Evolutionary conservation across 2,888 invertebrate genomes (phyloP).

Genomic region (Rhogogaster chlorosoma): DNA sequence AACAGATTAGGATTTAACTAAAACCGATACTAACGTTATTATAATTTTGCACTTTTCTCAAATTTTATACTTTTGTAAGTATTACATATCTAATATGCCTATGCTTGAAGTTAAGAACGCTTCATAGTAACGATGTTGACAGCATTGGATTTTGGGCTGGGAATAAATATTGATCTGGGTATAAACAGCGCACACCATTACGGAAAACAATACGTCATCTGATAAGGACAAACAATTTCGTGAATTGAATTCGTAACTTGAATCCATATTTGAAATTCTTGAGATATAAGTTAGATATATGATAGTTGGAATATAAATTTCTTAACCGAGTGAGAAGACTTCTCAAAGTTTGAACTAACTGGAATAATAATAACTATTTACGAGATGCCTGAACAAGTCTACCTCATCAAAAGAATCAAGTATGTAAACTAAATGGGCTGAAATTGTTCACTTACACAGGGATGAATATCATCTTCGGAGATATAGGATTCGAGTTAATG

Average conservation of each 20-base stretch:
- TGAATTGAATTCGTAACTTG: neutral
- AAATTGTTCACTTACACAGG: conserved; percentile 34
- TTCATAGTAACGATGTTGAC: conserved; percentile 18
- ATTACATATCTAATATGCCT: neutral
- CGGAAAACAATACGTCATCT: neutral
- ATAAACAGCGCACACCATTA: neutral
- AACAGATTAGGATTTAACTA: neutral
- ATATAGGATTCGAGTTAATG: conserved; percentile 44
- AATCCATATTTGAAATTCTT: neutral
- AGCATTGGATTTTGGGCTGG: neutral
- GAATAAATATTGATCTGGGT: conserved; percentile 6
- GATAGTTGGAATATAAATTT: neutral
- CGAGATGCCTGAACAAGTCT: neutral
- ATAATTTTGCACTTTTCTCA: conserved; percentile 13
- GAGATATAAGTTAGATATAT: neutral
- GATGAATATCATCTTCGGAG: conserved; percentile 43
- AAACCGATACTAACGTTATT: neutral
- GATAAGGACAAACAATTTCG: conserved; percentile 26
- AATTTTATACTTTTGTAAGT: conserved; percentile 3
- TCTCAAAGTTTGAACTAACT: neutral
- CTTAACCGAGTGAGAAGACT: neutral
- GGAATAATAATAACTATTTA: neutral
- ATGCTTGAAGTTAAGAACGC: neutral
- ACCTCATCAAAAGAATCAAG: neutral
- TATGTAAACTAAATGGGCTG: neutral